A percentile compares a stretch with the other conserved stretches of the same genome.
These are phyloP conservation scores for Archips xylosteana DNA, from an alignment of 2,888 invertebrate genomes.

Conservation along the genomic window DNA sequence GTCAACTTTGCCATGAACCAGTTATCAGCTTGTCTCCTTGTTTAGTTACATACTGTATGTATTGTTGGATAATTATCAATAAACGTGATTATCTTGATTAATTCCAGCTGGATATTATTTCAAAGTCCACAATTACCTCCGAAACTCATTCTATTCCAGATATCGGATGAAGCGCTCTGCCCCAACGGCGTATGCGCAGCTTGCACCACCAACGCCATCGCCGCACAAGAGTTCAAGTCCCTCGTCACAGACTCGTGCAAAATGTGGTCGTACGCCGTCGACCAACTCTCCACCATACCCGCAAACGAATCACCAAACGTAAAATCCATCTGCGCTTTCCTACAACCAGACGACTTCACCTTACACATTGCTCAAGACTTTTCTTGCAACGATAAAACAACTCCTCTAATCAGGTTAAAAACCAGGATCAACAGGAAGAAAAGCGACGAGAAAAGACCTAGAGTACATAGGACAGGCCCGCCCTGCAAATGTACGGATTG, in stretches of 20 bases:
- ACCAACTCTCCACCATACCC: slow-evolving; percentile 53
- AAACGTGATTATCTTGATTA: too few species aligned
- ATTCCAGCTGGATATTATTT: not conserved
- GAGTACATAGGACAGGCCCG: slow-evolving; percentile 59
- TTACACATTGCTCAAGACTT: slow-evolving; percentile 64
- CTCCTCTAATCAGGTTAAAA: slow-evolving; percentile 58
- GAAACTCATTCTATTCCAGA: slow-evolving; percentile 60
- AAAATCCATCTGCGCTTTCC: slow-evolving; percentile 65
- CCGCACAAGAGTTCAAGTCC: slow-evolving; percentile 68
- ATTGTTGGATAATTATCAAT: too few species aligned
- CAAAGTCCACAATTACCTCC: not conserved
- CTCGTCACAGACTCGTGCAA: slow-evolving; percentile 63
- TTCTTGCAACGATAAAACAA: slow-evolving; percentile 56
- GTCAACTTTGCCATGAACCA: too few species aligned
- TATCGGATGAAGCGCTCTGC: slow-evolving; percentile 62
- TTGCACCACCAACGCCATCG: slow-evolving; percentile 65
- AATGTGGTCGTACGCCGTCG: slow-evolving; percentile 64
- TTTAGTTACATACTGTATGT: too few species aligned
- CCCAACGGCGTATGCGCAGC: slow-evolving; percentile 67
- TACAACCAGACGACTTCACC: slow-evolving; percentile 60
- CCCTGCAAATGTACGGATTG: slow-evolving; percentile 69
- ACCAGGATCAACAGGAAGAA: slow-evolving; percentile 51
- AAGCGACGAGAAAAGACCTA: slow-evolving; percentile 52
- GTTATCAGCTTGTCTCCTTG: too few species aligned
- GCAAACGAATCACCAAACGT: slow-evolving; percentile 43